Evolutionary conservation across 2,888 invertebrate species (phyloP).

Genomic region (Tetranychus truncatus): DNA sequence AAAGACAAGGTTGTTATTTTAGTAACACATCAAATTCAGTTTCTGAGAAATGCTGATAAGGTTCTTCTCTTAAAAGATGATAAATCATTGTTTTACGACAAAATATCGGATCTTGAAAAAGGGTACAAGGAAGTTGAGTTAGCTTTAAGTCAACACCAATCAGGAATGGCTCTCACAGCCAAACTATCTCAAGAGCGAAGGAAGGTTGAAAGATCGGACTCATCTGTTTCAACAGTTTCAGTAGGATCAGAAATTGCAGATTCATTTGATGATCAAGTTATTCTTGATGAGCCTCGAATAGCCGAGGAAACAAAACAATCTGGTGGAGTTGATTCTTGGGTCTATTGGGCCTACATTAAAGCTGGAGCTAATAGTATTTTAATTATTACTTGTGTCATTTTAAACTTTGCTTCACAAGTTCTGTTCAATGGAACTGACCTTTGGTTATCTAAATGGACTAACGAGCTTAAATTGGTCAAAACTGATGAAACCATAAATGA

Average conservation of each 20-base stretch:
- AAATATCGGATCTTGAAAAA: background rate
- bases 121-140: background rate
- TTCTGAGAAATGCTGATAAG: constrained; percentile 33
- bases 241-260: background rate
- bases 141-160: background rate
- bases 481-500: background rate
- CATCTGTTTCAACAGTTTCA: background rate
- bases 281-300: background rate
- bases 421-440: constrained; percentile 23
- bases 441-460: constrained; percentile 23
- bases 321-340: background rate
- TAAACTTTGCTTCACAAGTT: constrained; percentile 17
- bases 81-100: background rate
- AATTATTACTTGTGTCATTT: background rate
- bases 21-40: constrained; percentile 40
- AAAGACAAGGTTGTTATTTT: constrained; percentile 34
- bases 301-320: background rate
- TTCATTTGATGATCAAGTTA: background rate
- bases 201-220: background rate
- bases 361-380: constrained; percentile 16
- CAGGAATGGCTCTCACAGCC: background rate
- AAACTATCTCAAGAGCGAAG: background rate
- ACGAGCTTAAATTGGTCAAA: constrained; percentile 12
- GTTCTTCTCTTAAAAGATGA: constrained; percentile 35
- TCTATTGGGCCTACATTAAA: constrained; percentile 18